Evolutionary conservation across 2,888 invertebrate genomes (phyloP).

Genomic region (Junonia oenone): DNA sequence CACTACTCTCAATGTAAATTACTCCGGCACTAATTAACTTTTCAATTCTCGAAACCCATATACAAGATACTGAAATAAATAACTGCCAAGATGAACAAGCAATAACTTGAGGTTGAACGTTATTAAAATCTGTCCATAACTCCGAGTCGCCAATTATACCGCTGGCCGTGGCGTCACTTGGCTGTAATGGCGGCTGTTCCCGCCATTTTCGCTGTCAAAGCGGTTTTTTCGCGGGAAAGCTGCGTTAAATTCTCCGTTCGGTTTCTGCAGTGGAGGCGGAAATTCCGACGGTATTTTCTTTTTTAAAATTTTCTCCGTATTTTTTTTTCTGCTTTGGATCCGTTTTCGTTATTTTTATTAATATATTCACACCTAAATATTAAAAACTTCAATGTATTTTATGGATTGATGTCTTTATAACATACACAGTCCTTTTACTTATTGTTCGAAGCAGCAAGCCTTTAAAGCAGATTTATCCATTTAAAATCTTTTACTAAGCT

Average conservation of each 20-base stretch:
- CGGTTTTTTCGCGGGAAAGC: conserved; percentile 68
- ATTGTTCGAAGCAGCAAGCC: too few species aligned
- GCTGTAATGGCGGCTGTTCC: conserved; percentile 78
- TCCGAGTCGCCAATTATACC: conserved; percentile 53
- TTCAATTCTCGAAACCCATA: background rate
- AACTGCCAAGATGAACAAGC: conserved; percentile 33
- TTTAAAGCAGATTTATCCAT: too few species aligned
- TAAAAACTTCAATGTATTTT: too few species aligned
- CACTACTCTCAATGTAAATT: background rate
- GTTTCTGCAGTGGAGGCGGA: conserved; percentile 36
- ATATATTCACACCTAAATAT: too few species aligned
- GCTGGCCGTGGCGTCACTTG: conserved; percentile 80
- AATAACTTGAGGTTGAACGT: conserved; percentile 42
- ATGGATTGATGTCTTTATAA: too few species aligned
- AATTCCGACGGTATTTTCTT: conserved; percentile 23
- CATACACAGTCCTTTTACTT: too few species aligned
- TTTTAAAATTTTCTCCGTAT: conserved; percentile 27
- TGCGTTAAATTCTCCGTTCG: conserved; percentile 43
- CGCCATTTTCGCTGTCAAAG: conserved; percentile 77
- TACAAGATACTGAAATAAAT: conserved; percentile 24
- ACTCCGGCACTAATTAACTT: background rate
- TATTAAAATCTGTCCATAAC: conserved; percentile 58
- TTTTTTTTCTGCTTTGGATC: background rate
- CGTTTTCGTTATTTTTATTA: background rate
- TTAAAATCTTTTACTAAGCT: too few species aligned